Evolutionary conservation across 1,140 invertebrate genomes (phyloP), one percentile per base, ranked within the genome.

Genomic region (Sminthurinus signatus): DNA sequence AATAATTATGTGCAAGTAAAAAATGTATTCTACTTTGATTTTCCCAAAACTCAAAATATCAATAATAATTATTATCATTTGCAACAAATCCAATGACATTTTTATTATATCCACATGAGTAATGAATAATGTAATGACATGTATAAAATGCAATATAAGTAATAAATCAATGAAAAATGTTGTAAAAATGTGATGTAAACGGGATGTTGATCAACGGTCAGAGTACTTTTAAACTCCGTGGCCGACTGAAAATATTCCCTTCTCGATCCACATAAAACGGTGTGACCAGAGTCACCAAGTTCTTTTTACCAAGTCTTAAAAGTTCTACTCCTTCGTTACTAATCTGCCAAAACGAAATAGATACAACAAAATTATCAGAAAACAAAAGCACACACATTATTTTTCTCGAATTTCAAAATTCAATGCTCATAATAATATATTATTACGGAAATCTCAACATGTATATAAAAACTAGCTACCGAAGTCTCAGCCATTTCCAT

Each of bases 401-500:
- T 51, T 51, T 21, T 5, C 31, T 29, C 19, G 44, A 12, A 43
- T 29, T 29, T 2, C n/a, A 52, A 32, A 15, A 42, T 12, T 10
- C 17, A 39, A 39, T 39, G 36, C 36, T 10, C 36, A 17, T 17
- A 48, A 48, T 28, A 8, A 19, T 15, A 4, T 23, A 14, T 8
- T 27, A 8, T 27, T 27, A 52, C 3, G 23, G n/a, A 8, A 52
- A 52, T 36, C 15, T 27, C 2, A 52, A n/a, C 4, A 17, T 27
- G 23, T 27, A 28, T 8, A 28, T 17, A n/a, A 43, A 36, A 5
- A 39, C 15, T 21, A 60, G 55, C 17, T 64, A 70, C 68, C 10
- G 57, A 43, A 36, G 69, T 70, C 62, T 64, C 62, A 10, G 69
- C 62, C 4, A 65, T 23, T 21, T 67, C 65, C 1, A 70, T 27